Evolutionary conservation across 2,888 invertebrate species (phyloP).

Genomic region (Stenodema calcarata): DNA sequence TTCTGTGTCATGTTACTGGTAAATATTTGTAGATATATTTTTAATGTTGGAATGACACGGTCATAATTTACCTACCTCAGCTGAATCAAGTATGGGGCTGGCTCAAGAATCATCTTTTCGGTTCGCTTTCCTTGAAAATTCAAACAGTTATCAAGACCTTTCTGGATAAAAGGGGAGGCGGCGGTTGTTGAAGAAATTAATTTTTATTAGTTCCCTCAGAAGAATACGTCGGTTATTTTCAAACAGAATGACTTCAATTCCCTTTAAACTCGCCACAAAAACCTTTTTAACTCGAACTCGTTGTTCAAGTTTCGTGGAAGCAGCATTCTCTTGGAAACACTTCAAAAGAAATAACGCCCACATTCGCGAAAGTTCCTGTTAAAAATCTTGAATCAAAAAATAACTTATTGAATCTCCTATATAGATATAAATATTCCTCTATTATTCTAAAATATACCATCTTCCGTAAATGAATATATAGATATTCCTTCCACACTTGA

Average conservation of each 20-base stretch:
- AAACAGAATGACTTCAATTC: not conserved
- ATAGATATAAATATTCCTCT: not conserved
- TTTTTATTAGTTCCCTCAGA: not conserved
- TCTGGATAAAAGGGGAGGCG: not conserved
- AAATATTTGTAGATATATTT: not conserved
- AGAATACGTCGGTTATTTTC: not conserved
- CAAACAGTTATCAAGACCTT: not conserved
- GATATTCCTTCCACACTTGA: not conserved
- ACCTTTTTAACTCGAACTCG: not conserved
- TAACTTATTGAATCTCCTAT: not conserved
- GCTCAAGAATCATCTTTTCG: not conserved
- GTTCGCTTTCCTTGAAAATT: not conserved
- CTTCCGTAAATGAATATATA: not conserved
- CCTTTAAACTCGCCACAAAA: not conserved
- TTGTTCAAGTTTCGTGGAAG: not conserved
- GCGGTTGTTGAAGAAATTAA: not conserved
- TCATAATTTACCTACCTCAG: not conserved
- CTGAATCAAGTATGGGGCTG: not conserved
- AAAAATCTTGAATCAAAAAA: not conserved
- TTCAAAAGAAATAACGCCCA: not conserved
- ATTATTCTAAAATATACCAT: not conserved
- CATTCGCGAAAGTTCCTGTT: not conserved
- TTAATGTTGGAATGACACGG: not conserved
- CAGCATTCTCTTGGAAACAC: not conserved
- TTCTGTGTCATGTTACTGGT: no score